Base-by-base conservation (phyloP, 2,888 invertebrate species). In the Coenonympha arcania region DNA sequence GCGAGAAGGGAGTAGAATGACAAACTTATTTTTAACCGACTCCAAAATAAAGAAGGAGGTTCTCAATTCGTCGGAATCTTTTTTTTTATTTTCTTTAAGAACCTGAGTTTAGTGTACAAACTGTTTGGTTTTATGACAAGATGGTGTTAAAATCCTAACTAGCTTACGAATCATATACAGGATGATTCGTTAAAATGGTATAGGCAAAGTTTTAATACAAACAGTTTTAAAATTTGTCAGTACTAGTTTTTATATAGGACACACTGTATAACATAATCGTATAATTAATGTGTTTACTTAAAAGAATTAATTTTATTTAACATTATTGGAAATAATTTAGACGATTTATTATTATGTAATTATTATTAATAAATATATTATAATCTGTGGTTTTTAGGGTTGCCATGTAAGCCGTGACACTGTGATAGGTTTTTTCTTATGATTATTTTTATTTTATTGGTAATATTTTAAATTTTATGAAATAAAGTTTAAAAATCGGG, bases 341-440 rank as follows among this genome's bases (percentile, higher is more conserved):
- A 45, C 43, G 37, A 52, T 45, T 18, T 52, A 41, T 31, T 31
- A 31, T 31, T 13, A 13, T 13, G n/a, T 6, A 9, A 26, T 31
- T 6, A 31, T 13, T 6, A 30, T 33, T 18, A 18, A 15, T 34
- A 19, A 18, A n/a, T 18, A 9, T 34, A 18, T 34, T 39, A 15
- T 39, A 31, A n/a, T 43, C 31, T 51, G 39, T 40, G 48, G 48
- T 31, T 41, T 34, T 48, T 22, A 46, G 54, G 42, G 46, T 46
- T 54, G 50, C 54, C 54, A 50, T 50, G 37, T 40, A 15, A 48
- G 31, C 28, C 39, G 45, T 42, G 41, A 50, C 43, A 55, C 57
- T 57, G 57, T 57, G 57, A 57, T 57, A 57, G 52, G 55, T 55
- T 55, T 50, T 55, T 46, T 28, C n/a, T n/a, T n/a, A n/a, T n/a